Evolutionary conservation across 1,140 invertebrate genomes (phyloP), one percentile per base, ranked within the genome.

Genomic region (Drosophila auraria): DNA sequence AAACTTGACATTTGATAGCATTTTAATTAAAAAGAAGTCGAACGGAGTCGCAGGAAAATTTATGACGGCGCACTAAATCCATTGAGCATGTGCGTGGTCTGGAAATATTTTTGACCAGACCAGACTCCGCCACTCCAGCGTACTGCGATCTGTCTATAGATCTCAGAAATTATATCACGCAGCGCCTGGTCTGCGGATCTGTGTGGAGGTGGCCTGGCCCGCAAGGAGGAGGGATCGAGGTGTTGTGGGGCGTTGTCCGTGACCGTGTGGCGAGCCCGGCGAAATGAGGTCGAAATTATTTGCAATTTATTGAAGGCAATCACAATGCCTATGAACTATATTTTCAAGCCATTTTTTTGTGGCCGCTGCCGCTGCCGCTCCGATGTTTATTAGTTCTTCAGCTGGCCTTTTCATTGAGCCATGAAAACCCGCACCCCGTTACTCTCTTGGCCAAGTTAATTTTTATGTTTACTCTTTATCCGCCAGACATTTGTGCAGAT

Each of bases 1-100:
- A 91, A 91, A 91, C 87, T 91, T 91, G 87, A 91, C 87, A 91
- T 91, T 91, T 91, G 87, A 91, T 91, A 83, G 87, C 82, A 82
- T 83, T 91, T 91, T 91, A 91, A 91, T 91, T 91, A 91, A 91
- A 91, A 90, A 86, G 68, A 77, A 78, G 51, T 82, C 82, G 71
- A 90, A 76, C 71, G 44, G 69, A 73, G 71, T 74, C 71, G 65
- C 59, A 82, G 65, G 61, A 69, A 89, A 89, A 87, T 89, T 84
- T 87, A 89, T 87, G 61, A 83, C 72, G 71, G 45, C 53, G 56
- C 76, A 78, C 79, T 64, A 79, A 87, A 83, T 80, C 61, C 75
- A 36, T 33, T 36, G 36, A 61, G 61, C 64, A 76, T 65, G 77
- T 87, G 83, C 84, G 83, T 89, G 84, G 83, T 69, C 69, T 64